Conservation (phyloP, 2,888 invertebrate genomes). For the Spodoptera picta region DNA sequence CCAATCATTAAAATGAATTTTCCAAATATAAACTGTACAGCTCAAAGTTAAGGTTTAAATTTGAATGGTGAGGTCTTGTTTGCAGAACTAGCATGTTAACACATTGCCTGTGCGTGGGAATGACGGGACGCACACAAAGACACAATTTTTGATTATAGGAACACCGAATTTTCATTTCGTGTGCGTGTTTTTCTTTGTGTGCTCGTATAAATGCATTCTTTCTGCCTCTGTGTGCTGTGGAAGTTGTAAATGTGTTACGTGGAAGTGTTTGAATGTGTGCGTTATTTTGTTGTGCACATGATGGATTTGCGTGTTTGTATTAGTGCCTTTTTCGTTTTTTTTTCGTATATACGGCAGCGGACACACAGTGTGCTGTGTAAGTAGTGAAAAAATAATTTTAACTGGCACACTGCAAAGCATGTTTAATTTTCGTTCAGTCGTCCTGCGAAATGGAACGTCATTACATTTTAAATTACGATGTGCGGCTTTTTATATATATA, state of each 20-base stretch:
- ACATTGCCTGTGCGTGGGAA: conserved; percentile 82
- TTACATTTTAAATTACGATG: conserved; percentile 88
- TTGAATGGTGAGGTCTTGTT: conserved; percentile 58
- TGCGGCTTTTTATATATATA: conserved; percentile 82
- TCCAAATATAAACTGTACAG: conserved; percentile 59
- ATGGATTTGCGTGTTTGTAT: conserved; percentile 85
- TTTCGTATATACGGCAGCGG: conserved; percentile 62
- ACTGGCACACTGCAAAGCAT: conserved; percentile 86
- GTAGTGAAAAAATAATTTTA: conserved; percentile 87
- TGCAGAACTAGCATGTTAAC: conserved; percentile 83
- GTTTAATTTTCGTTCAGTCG: conserved; percentile 88
- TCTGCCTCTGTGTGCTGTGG: conserved; percentile 60
- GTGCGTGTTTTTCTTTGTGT: conserved; percentile 64
- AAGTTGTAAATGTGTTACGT: conserved; percentile 63
- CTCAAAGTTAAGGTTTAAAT: conserved; percentile 57
- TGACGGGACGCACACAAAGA: conserved; percentile 72
- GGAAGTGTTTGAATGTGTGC: conserved; percentile 67
- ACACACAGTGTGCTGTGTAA: conserved; percentile 80
- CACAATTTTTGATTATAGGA: conserved; percentile 82
- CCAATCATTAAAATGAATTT: conserved; percentile 78
- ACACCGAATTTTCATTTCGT: conserved; percentile 81
- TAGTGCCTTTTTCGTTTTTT: conserved; percentile 84
- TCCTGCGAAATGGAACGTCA: conserved; percentile 87
- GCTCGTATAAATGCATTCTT: conserved; percentile 78
- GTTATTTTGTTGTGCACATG: conserved; percentile 81